A percentile compares a stretch with the other conserved stretches of the same genome.
phyloP scores from a whole-genome alignment of 2,797 vertebrate genomes.

The Alcedo quadribrachys region DNA sequence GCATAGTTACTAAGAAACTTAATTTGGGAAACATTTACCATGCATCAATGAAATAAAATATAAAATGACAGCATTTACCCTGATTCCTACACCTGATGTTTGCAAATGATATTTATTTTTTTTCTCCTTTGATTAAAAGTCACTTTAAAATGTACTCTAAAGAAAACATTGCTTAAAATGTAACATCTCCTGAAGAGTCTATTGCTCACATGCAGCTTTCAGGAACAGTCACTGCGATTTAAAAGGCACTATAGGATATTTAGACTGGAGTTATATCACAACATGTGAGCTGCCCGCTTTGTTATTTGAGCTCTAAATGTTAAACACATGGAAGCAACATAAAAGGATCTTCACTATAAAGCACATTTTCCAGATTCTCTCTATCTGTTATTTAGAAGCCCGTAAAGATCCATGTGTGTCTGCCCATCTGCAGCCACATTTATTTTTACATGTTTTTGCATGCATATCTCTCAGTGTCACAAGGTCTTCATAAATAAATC shows the following conservation, averaged over 20 bases:
- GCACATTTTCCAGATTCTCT: slow-evolving; percentile 39
- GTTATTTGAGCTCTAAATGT: slow-evolving; percentile 51
- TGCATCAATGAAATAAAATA: neutral
- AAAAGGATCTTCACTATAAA: slow-evolving; percentile 53
- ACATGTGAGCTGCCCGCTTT: slow-evolving; percentile 39
- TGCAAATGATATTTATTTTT: neutral
- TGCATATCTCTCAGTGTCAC: slow-evolving; percentile 70
- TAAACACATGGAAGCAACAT: slow-evolving; percentile 52
- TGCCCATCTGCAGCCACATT: slow-evolving; percentile 70
- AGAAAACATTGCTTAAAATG: neutral
- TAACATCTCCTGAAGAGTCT: neutral
- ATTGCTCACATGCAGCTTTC: slow-evolving; percentile 7
- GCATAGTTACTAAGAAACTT: neutral
- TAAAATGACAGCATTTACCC: neutral
- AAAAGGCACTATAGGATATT: slow-evolving; percentile 44
- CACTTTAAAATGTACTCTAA: slow-evolving; percentile 25
- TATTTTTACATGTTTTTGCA: slow-evolving; percentile 71
- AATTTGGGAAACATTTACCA: neutral
- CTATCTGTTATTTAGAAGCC: slow-evolving; percentile 33
- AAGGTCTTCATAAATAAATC: slow-evolving; percentile 81
- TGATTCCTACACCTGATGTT: neutral
- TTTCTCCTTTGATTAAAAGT: slow-evolving; percentile 26
- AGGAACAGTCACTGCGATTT: neutral
- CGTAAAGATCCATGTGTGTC: slow-evolving; percentile 20
- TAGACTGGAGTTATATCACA: slow-evolving; percentile 44